Evolutionary conservation across 2,797 vertebrate species (phyloP), one percentile per base, ranked within the genome.

Genomic region (Mus minutoides): DNA sequence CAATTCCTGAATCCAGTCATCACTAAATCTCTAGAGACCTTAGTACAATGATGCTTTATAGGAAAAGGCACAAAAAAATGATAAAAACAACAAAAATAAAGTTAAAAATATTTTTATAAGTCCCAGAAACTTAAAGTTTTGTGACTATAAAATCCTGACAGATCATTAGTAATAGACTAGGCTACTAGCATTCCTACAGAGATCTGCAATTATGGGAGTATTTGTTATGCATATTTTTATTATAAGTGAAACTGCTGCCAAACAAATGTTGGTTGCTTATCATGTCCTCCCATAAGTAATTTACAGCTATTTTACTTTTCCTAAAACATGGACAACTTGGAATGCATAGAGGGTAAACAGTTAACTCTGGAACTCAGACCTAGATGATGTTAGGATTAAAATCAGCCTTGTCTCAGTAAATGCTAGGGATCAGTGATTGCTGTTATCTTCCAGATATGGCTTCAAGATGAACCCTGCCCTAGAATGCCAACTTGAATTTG

Each of bases 181-280:
- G 49, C 24, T 89, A 58, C 40, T 80, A 69, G 34, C 90, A 90
- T 88, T 73, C 31, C 3, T n/a, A 52, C 56, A 1, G 29, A 58
- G 54, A 90, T 79, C 86, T 91, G 2, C 21, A 93, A 34, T 92
- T 79, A 82, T 37, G 80, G 52, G 40, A 79, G 31, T 16, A 43
- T 95, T 96, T 93, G 49, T 79, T 88, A 6, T 49, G 12, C 56
- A 75, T 75, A 75, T 67, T 94, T 96, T 85, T 84, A 69, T 71
- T 91, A 13, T 43, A 71, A 80, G 31, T 71, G 43, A 75, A 21
- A 24, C 16, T 69, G 29, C 46, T 79, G 31, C 46, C 86, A 94
- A 95, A 4, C 86, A 80, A 62, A 75, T 83, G 73, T 58, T 89
- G 78, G 11, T 6, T 90, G 49, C 77, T 93, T 92, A 54, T 22